Evolutionary conservation across 2,113 vertebrate species (phyloP).

Genomic region (Chunga burmeisteri): DNA sequence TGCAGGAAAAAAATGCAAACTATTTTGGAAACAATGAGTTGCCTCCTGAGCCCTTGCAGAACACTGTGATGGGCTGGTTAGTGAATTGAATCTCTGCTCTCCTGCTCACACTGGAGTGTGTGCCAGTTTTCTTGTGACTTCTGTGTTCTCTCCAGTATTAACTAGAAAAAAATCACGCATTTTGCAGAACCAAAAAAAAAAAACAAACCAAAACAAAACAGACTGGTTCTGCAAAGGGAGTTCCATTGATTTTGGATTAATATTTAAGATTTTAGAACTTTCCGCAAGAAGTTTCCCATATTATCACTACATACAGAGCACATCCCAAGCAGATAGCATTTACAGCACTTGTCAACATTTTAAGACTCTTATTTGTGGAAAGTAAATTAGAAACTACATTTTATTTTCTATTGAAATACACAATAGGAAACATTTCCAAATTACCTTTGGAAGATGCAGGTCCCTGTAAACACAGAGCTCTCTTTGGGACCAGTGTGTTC

Average conservation of each 20-base stretch:
- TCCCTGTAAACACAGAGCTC: constrained; percentile 25
- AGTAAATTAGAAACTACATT: background rate
- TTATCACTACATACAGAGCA: background rate
- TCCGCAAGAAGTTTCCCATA: background rate
- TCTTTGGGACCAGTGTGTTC: constrained; percentile 29
- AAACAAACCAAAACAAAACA: background rate
- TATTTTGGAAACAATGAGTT: background rate
- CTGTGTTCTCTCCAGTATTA: background rate
- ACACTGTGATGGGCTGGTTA: background rate
- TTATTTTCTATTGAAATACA: constrained; percentile 6
- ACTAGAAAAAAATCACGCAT: background rate
- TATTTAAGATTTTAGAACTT: background rate
- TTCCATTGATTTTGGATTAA: background rate
- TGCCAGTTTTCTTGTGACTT: background rate
- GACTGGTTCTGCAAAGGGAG: background rate
- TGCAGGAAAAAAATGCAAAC: background rate
- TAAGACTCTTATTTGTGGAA: background rate
- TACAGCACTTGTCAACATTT: background rate
- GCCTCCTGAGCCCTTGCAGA: background rate
- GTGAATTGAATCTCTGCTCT: background rate
- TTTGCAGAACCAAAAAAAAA: background rate
- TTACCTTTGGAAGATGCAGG: background rate
- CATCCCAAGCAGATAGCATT: background rate
- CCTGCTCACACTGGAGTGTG: background rate
- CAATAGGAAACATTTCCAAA: constrained; percentile 21